These are phyloP conservation scores for Achatina immaculata DNA, from an alignment of 1,140 invertebrate species.

Conservation along the genomic window DNA sequence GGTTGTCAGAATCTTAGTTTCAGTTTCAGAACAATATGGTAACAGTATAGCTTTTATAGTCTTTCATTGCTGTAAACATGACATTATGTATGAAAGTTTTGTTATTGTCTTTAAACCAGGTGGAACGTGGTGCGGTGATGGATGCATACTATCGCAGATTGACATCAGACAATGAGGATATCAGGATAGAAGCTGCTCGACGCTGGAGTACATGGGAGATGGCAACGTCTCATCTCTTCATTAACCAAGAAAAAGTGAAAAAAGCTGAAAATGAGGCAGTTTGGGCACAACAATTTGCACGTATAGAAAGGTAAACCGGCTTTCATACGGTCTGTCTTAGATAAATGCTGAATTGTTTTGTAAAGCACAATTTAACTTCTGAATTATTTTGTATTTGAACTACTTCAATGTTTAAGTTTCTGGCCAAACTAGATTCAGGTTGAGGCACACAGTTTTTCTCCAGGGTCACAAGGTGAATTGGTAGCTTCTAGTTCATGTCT, in stretches of 20 bases:
- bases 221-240: slow-evolving; percentile 61
- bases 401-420: neutral
- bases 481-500: too few relatives aligned
- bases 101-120: too few relatives aligned
- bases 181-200: slow-evolving; percentile 55
- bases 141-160: slow-evolving; percentile 67
- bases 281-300: slow-evolving; percentile 68
- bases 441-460: too few relatives aligned
- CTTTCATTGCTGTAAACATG: too few relatives aligned
- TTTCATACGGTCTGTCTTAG: neutral
- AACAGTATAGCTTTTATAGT: too few relatives aligned
- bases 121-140: slow-evolving; percentile 64
- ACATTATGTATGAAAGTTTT: too few relatives aligned
- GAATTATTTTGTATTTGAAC: neutral
- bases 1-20: too few relatives aligned
- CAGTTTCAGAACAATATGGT: too few relatives aligned
- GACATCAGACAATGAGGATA: slow-evolving; percentile 60
- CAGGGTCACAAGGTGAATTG: too few relatives aligned
- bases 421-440: too few relatives aligned
- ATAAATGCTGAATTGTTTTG: neutral
- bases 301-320: slow-evolving; percentile 66
- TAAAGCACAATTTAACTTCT: neutral
- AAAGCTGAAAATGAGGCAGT: slow-evolving; percentile 53
- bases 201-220: slow-evolving; percentile 70
- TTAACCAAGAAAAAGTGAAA: slow-evolving; percentile 55